These are phyloP conservation scores for Platyscapa corneri DNA, from an alignment of 1,140 invertebrate species.

Conservation along the genomic window DNA sequence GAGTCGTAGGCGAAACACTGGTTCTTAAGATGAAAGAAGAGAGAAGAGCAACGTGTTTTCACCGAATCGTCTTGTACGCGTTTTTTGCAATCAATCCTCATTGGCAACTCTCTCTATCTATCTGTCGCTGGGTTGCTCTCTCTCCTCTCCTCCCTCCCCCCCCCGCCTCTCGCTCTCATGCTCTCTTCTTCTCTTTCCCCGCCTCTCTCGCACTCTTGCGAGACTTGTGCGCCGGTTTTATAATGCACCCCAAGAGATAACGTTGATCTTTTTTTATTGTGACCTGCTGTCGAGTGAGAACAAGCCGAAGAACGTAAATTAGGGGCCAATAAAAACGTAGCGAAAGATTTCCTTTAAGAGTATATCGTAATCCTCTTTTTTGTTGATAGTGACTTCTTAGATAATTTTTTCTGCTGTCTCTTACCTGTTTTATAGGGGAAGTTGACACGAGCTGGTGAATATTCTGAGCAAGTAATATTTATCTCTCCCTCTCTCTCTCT, in stretches of 20 bases:
- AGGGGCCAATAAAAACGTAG: conserved; percentile 33
- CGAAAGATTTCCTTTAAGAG: conserved; percentile 42
- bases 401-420: neutral
- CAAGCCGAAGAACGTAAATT: conserved; percentile 38
- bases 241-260: conserved; percentile 35
- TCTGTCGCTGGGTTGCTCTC: neutral
- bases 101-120: neutral
- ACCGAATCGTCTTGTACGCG: conserved; percentile 24
- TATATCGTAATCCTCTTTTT: conserved; percentile 29
- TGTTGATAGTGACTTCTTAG: conserved; percentile 24
- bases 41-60: neutral
- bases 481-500: neutral
- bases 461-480: neutral
- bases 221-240: neutral
- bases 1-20: conserved; percentile 15
- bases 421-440: neutral
- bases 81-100: conserved; percentile 7
- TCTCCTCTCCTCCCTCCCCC: neutral
- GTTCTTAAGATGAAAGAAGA: neutral
- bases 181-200: neutral
- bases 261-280: conserved; percentile 12
- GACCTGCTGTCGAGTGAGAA: neutral
- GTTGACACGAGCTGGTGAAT: neutral
- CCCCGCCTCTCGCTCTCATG: neutral
- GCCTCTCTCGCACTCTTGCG: neutral